These are phyloP conservation scores for Micromys minutus DNA, from an alignment of 2,113 vertebrate genomes.

Conservation along the genomic window DNA sequence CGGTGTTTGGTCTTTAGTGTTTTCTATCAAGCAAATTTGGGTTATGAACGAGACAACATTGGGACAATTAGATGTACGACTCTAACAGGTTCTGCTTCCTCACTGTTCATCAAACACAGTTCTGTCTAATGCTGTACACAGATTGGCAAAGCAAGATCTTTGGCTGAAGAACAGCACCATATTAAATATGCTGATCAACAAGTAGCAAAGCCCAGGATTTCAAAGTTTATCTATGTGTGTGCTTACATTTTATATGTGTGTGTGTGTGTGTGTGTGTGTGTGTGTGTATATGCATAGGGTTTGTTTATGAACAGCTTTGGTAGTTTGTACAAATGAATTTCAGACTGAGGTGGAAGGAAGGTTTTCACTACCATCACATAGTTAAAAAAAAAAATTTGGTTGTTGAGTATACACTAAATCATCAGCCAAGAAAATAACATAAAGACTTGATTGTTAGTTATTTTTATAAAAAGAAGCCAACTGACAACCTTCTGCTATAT, in stretches of 20 bases:
- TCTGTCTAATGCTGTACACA: conserved; percentile 66
- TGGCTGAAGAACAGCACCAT: conserved; percentile 54
- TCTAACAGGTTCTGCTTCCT: conserved; percentile 62
- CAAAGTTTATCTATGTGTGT: not conserved
- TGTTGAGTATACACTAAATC: conserved; percentile 19
- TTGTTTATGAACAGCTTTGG: conserved; percentile 1
- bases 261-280: too few relatives aligned
- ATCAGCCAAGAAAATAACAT: not conserved
- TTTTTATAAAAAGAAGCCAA: conserved; percentile 10
- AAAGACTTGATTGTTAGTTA: conserved; percentile 17
- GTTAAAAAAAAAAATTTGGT: not conserved
- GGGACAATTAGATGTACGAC: conserved; percentile 61
- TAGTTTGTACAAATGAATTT: conserved; percentile 52
- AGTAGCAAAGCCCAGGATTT: conserved; percentile 53
- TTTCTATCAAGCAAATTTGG: conserved; percentile 61
- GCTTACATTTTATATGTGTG: too few relatives aligned
- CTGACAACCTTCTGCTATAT: not conserved
- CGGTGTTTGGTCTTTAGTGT: conserved; percentile 45
- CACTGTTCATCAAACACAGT: conserved; percentile 62
- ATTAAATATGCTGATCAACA: conserved; percentile 31
- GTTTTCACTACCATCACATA: conserved; percentile 26
- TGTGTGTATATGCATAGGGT: too few relatives aligned
- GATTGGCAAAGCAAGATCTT: conserved; percentile 56
- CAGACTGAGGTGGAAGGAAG: conserved; percentile 29
- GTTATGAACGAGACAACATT: conserved; percentile 68